Percentiles rank a stretch among this genome's conserved stretches.
These are phyloP conservation scores for Amphibalanus amphitrite DNA, from an alignment of 1,140 invertebrate genomes.

Conservation along the genomic window DNA sequence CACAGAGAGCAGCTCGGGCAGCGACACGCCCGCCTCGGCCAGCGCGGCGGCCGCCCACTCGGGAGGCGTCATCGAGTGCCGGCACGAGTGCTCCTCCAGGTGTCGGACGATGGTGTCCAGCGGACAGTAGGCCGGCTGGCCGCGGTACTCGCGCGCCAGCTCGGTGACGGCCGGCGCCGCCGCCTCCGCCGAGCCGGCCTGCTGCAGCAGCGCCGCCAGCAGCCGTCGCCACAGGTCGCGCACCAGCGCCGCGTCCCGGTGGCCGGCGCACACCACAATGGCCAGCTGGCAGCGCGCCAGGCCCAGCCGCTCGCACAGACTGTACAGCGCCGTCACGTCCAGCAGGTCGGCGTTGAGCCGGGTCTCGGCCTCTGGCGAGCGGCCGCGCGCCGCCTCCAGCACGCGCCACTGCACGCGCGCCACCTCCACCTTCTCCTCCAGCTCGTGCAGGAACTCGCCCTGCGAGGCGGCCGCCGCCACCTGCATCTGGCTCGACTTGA, in stretches of 20 bases:
- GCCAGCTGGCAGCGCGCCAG: constrained; percentile 69
- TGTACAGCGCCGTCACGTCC: constrained; percentile 32
- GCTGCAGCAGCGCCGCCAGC: neutral
- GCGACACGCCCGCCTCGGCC: neutral
- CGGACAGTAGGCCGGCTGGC: neutral
- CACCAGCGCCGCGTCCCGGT: constrained; percentile 42
- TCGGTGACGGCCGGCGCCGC: neutral
- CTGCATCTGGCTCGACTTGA: constrained; percentile 65
- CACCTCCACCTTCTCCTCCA: constrained; percentile 85
- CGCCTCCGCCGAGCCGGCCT: neutral
- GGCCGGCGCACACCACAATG: constrained; percentile 49
- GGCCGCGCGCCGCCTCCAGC: constrained; percentile 35
- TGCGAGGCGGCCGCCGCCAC: constrained; percentile 41
- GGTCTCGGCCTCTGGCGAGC: constrained; percentile 22
- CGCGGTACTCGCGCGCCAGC: neutral
- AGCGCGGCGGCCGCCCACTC: neutral
- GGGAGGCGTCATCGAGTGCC: neutral
- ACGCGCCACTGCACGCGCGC: constrained; percentile 55
- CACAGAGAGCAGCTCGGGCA: neutral
- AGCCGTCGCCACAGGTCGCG: constrained; percentile 9
- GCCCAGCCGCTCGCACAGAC: constrained; percentile 40
- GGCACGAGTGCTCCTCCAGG: neutral
- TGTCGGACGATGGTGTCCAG: neutral
- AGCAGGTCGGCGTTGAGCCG: constrained; percentile 36
- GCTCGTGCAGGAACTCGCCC: constrained; percentile 66